phyloP scores from a whole-genome alignment of 2,888 invertebrate genomes.

The Parnassius mnemosyne region DNA sequence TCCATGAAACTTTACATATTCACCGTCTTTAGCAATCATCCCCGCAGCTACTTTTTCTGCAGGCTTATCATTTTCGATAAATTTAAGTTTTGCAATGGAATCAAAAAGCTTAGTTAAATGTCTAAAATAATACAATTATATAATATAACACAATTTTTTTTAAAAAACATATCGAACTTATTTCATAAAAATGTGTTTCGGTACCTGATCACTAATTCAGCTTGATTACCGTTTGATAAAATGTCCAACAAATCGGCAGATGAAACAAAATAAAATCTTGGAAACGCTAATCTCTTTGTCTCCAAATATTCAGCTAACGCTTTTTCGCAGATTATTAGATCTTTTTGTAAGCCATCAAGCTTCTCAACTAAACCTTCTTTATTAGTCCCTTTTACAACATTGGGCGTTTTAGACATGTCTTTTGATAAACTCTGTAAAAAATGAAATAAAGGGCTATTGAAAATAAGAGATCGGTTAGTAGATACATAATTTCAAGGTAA shows the following conservation, averaged over 20 bases:
- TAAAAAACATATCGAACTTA: too few relatives aligned
- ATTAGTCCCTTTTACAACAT: constrained; percentile 95
- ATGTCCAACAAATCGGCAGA: constrained; percentile 97
- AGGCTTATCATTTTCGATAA: constrained; percentile 82
- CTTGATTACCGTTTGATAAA: constrained; percentile 96
- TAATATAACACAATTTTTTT: too few relatives aligned
- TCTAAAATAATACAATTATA: constrained; percentile 59
- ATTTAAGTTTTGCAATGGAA: constrained; percentile 93
- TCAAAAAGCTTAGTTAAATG: constrained; percentile 98
- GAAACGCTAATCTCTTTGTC: constrained; percentile 97
- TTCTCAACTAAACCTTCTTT: constrained; percentile 88
- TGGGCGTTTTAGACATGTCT: constrained; percentile 89
- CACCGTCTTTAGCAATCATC: constrained; percentile 97
- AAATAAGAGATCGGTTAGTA: too few relatives aligned
- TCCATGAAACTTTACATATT: constrained; percentile 91
- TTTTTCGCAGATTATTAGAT: constrained; percentile 95
- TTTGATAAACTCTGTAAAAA: constrained; percentile 82
- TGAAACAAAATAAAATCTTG: constrained; percentile 97
- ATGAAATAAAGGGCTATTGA: too few relatives aligned
- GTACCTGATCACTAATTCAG: constrained; percentile 86
- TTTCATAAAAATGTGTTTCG: too few relatives aligned
- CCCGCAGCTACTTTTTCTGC: constrained; percentile 84
- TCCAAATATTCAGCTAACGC: constrained; percentile 98
- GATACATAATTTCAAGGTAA: too few relatives aligned
- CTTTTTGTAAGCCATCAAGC: constrained; percentile 90